These are phyloP conservation scores for Equus przewalskii DNA, from an alignment of 2,113 vertebrate genomes.

Conservation along the genomic window DNA sequence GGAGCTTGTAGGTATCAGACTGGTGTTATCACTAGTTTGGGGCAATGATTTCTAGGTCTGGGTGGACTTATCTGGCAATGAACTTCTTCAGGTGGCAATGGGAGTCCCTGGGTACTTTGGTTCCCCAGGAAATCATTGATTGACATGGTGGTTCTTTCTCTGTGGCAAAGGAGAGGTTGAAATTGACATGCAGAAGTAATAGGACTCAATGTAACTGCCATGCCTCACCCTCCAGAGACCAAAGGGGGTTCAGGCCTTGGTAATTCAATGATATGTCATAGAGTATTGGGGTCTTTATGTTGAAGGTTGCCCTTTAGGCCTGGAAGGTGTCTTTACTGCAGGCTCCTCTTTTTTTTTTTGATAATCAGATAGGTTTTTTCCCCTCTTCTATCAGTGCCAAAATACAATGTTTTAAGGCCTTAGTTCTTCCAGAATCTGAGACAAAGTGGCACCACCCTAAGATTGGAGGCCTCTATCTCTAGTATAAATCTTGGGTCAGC, in stretches of 20 bases:
- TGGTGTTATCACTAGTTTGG: not conserved
- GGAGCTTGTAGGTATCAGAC: not conserved
- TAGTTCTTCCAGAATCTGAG: not conserved
- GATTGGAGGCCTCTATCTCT: not conserved
- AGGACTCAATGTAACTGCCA: not conserved
- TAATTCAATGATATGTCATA: not conserved
- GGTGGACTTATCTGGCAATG: not conserved
- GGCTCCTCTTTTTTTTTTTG: not conserved
- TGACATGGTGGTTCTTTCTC: not conserved
- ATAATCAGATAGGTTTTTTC: not conserved
- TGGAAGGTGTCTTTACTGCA: not conserved
- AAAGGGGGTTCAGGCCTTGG: not conserved
- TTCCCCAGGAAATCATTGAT: not conserved
- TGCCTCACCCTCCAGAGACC: not conserved
- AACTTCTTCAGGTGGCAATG: not conserved
- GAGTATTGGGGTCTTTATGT: not conserved
- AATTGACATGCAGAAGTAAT: not conserved
- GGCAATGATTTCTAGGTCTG: not conserved
- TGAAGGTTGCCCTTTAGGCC: not conserved
- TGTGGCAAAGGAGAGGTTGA: constrained; percentile 28
- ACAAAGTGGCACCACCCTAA: not conserved
- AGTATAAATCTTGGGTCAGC: not conserved
- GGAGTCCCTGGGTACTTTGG: not conserved
- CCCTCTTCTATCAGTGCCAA: not conserved
- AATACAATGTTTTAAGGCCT: not conserved